phyloP scores from a whole-genome alignment of 2,888 invertebrate genomes.

The Erebia epiphron region DNA sequence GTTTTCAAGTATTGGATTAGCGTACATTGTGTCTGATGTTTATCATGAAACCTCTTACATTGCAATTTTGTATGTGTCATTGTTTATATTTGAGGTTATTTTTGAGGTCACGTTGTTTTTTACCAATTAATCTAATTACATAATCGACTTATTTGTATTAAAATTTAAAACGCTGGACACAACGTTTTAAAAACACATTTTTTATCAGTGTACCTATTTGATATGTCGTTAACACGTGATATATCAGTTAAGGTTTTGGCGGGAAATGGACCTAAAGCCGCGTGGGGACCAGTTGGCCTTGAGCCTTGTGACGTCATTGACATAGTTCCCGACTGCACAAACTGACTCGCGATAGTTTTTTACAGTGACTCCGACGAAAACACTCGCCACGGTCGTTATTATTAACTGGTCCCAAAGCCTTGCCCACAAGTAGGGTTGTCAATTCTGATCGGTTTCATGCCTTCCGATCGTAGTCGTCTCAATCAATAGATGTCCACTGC shows the following conservation, averaged over 20 bases:
- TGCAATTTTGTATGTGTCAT: not conserved
- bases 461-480: slow-evolving; percentile 2
- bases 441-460: not conserved
- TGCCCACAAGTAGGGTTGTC: slow-evolving; percentile 8
- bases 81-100: slow-evolving; percentile 34
- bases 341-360: slow-evolving; percentile 50
- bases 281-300: slow-evolving; percentile 73
- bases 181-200: not conserved
- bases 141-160: not conserved
- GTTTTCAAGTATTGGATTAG: slow-evolving; percentile 33
- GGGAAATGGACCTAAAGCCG: slow-evolving; percentile 57
- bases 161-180: not conserved
- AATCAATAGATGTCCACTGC: too few relatives aligned
- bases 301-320: slow-evolving; percentile 74
- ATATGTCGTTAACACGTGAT: slow-evolving; percentile 51
- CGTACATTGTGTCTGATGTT: slow-evolving; percentile 23
- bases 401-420: slow-evolving; percentile 36
- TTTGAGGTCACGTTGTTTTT: slow-evolving; percentile 28
- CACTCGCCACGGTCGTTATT: slow-evolving; percentile 39
- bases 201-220: not conserved
- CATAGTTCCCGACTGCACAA: slow-evolving; percentile 75
- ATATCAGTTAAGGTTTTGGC: slow-evolving; percentile 51
- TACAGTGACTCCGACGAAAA: slow-evolving; percentile 41
- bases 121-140: not conserved
- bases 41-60: not conserved